Evolutionary conservation across 2,113 vertebrate genomes (phyloP).

Genomic region (Toxostoma redivivum): DNA sequence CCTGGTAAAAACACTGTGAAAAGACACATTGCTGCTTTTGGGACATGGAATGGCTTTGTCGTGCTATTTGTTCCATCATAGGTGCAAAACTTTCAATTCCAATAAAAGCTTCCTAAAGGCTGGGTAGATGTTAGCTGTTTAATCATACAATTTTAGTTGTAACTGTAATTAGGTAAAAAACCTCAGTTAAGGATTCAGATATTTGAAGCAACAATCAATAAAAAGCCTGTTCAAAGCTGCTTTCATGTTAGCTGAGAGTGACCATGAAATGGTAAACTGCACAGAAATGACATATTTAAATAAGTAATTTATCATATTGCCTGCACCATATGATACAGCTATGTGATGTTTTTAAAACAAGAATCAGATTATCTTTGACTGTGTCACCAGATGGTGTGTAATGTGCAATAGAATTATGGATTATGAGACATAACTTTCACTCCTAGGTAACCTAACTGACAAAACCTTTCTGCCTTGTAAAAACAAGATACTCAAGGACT

Average conservation of each 20-base stretch:
- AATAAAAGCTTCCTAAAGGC: background rate
- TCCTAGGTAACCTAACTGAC: constrained; percentile 60
- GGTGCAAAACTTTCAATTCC: background rate
- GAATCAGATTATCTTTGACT: constrained; percentile 69
- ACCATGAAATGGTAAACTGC: background rate
- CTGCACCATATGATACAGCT: background rate
- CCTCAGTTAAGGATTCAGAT: background rate
- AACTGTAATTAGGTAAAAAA: background rate
- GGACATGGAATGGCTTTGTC: background rate
- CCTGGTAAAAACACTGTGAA: background rate
- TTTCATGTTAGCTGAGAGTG: background rate
- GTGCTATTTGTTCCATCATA: background rate
- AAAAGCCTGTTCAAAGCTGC: background rate
- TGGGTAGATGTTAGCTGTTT: background rate
- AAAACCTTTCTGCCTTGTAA: constrained; percentile 35
- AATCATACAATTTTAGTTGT: background rate
- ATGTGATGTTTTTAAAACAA: constrained; percentile 35
- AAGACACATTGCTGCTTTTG: background rate
- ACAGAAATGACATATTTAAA: background rate
- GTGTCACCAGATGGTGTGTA: constrained; percentile 63
- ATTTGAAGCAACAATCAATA: background rate
- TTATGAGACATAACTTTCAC: constrained; percentile 64
- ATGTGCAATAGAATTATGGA: constrained; percentile 42
- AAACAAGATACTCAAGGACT: constrained; percentile 42
- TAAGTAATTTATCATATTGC: constrained; percentile 6